phyloP scores from a whole-genome alignment of 2,888 invertebrate species.

The Plebejus melissa region DNA sequence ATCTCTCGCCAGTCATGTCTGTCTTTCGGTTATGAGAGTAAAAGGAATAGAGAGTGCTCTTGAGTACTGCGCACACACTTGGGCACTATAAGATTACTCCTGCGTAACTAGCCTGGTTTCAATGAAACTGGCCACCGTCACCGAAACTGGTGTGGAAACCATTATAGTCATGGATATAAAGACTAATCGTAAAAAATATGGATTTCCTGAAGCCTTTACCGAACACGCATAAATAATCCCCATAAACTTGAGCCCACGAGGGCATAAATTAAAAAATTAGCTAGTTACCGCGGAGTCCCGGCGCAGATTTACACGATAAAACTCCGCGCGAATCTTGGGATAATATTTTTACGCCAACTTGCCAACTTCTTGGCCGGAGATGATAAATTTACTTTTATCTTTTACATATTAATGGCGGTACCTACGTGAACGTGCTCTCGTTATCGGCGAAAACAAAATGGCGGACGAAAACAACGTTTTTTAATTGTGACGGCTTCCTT shows the following conservation, averaged over 20 bases:
- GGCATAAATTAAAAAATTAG: conserved; percentile 20
- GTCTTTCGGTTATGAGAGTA: no score
- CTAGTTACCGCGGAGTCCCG: not conserved
- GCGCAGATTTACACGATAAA: conserved; percentile 41
- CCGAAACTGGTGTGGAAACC: no score
- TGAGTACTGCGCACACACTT: no score
- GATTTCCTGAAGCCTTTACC: not conserved
- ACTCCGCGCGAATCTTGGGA: conserved; percentile 37
- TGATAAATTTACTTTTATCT: conserved; percentile 44
- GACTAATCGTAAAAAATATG: not conserved
- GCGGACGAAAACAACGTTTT: conserved; percentile 15
- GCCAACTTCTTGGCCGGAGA: conserved; percentile 40
- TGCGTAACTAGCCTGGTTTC: no score
- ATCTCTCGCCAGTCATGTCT: no score
- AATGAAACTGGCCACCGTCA: no score
- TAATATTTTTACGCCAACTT: conserved; percentile 39
- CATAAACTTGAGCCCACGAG: not conserved
- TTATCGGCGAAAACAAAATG: conserved; percentile 3
- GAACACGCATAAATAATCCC: not conserved
- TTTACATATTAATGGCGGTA: conserved; percentile 41
- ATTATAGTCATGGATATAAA: no score
- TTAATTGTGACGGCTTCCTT: not conserved
- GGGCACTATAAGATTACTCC: no score
- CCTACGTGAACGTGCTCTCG: conserved; percentile 14
- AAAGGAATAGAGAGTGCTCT: no score